phyloP scores from a whole-genome alignment of 1,140 invertebrate species.

The Doryteuthis pealeii region DNA sequence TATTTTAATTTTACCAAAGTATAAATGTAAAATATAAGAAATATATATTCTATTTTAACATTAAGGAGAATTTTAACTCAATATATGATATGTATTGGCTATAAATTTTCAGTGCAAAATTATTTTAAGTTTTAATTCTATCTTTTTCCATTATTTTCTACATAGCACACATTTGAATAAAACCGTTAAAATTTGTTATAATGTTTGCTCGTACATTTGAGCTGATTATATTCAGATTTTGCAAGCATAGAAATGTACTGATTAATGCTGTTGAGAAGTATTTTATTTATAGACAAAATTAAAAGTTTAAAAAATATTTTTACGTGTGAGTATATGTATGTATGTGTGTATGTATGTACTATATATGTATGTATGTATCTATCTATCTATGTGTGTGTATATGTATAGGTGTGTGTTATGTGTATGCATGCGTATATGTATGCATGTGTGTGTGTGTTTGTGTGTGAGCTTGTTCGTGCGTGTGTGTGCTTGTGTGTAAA shows the following conservation, averaged over 20 bases:
- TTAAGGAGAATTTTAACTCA: no score
- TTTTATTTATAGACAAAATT: background rate
- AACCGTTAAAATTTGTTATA: background rate
- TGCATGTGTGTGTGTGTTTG: background rate
- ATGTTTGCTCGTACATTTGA: background rate
- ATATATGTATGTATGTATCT: conserved; percentile 17
- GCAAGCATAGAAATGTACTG: background rate
- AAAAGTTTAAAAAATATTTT: background rate
- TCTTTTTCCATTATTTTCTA: background rate
- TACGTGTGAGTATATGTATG: conserved; percentile 14
- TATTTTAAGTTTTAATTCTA: no score
- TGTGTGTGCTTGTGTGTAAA: background rate
- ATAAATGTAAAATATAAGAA: no score
- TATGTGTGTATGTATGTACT: conserved; percentile 19
- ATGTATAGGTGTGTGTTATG: background rate
- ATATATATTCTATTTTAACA: no score
- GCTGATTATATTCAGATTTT: background rate
- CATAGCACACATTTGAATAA: background rate
- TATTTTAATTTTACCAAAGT: no score
- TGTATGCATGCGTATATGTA: background rate
- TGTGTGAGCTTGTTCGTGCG: background rate
- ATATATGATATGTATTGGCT: no score
- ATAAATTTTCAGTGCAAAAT: no score
- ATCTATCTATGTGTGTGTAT: conserved; percentile 3
- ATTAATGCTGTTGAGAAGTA: background rate